A percentile compares a stretch with the other conserved stretches of the same genome.
phyloP scores from a whole-genome alignment of 2,797 vertebrate species.

The Cossypha caffra region DNA sequence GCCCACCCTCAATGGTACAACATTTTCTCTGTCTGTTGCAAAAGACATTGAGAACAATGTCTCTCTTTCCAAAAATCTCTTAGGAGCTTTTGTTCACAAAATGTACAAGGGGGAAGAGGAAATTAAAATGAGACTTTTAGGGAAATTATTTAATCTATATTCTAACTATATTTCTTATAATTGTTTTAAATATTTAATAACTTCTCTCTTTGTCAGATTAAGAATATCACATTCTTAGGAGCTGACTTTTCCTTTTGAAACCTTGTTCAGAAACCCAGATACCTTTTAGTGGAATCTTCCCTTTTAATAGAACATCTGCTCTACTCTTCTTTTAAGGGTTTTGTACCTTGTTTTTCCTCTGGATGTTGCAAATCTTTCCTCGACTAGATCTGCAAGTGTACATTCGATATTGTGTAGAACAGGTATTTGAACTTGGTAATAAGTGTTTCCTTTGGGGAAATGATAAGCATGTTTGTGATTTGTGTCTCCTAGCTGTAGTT shows the following conservation, averaged over 20 bases:
- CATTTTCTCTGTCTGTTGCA: not conserved
- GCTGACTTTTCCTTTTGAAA: not conserved
- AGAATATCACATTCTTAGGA: not conserved
- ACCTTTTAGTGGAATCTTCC: not conserved
- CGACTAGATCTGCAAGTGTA: not conserved
- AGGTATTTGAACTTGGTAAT: not conserved
- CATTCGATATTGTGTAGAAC: not conserved
- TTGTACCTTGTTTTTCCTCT: not conserved
- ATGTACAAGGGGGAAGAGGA: not conserved
- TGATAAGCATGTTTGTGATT: not conserved
- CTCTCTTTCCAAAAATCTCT: not conserved
- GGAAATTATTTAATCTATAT: not conserved
- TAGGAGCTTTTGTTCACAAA: not conserved
- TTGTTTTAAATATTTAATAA: not conserved
- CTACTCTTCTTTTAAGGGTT: not conserved
- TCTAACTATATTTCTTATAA: not conserved
- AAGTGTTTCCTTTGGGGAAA: not conserved
- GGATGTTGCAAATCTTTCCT: not conserved
- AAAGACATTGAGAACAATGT: not conserved
- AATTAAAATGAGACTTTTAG: not conserved
- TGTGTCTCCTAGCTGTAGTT: not conserved
- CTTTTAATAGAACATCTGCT: not conserved
- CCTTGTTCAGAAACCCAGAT: not conserved
- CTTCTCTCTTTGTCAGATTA: not conserved
- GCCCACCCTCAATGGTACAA: not conserved